Conservation (phyloP, 2,888 invertebrate species). For the Eupithecia inturbata region DNA sequence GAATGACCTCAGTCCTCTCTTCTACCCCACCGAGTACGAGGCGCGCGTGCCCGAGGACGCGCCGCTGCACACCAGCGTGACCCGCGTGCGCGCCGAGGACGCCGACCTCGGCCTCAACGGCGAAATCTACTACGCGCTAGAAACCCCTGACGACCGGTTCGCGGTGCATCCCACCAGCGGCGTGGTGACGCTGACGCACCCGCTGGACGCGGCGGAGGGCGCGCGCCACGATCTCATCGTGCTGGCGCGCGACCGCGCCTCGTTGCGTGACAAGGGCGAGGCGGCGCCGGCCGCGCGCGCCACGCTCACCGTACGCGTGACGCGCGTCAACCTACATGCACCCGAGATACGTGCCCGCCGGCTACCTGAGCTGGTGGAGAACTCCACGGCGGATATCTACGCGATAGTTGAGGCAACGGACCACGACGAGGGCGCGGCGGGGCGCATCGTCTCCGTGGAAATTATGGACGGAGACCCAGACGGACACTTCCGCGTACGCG, state of each 20-base stretch:
- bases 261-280: slow-evolving; percentile 77
- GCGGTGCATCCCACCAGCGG: slow-evolving; percentile 97
- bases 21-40: slow-evolving; percentile 95
- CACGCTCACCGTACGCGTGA: slow-evolving; percentile 89
- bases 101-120: slow-evolving; percentile 98
- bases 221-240: slow-evolving; percentile 90
- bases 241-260: slow-evolving; percentile 94
- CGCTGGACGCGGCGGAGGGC: slow-evolving; percentile 88
- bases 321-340: slow-evolving; percentile 92
- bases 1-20: slow-evolving; percentile 96
- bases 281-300: slow-evolving; percentile 90
- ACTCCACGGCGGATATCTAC: slow-evolving; percentile 92
- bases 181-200: slow-evolving; percentile 91
- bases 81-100: slow-evolving; percentile 94
- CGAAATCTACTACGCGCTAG: slow-evolving; percentile 97
- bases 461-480: slow-evolving; percentile 96
- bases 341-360: slow-evolving; percentile 93
- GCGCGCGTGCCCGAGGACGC: slow-evolving; percentile 95
- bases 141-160: slow-evolving; percentile 92
- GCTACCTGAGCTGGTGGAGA: slow-evolving; percentile 91
- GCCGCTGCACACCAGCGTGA: slow-evolving; percentile 91
- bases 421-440: slow-evolving; percentile 92
- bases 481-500: slow-evolving; percentile 91
- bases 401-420: slow-evolving; percentile 95
- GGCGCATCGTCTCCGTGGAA: slow-evolving; percentile 91